phyloP scores from a whole-genome alignment of 2,888 invertebrate species.

The Hemistola chrysoprasaria region DNA sequence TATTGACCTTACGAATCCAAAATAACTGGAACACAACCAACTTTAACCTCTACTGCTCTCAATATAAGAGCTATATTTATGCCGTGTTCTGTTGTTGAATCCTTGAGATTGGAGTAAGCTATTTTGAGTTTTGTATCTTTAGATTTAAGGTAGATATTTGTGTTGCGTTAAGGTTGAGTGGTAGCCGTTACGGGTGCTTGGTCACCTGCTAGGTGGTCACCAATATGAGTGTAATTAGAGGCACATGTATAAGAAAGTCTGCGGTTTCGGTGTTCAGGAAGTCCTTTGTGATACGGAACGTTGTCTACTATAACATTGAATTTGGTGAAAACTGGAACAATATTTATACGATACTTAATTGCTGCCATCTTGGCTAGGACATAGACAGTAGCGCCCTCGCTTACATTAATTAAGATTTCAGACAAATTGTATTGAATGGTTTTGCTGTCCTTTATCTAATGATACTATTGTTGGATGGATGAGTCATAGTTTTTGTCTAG shows the following conservation, averaged over 20 bases:
- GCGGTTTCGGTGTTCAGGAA: slow-evolving; percentile 65
- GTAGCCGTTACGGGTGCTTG: slow-evolving; percentile 63
- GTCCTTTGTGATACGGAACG: slow-evolving; percentile 44
- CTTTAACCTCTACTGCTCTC: slow-evolving; percentile 24
- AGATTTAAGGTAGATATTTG: slow-evolving; percentile 24
- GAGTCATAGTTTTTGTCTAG: too few relatives aligned
- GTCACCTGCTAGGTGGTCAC: slow-evolving; percentile 74
- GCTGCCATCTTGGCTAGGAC: too few relatives aligned
- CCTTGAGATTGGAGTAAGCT: slow-evolving; percentile 41
- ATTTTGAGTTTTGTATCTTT: slow-evolving; percentile 32
- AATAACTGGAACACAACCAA: slow-evolving; percentile 34
- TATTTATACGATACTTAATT: too few relatives aligned
- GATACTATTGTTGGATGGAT: too few relatives aligned
- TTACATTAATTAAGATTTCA: too few relatives aligned
- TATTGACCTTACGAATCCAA: slow-evolving; percentile 68
- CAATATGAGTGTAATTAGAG: slow-evolving; percentile 77
- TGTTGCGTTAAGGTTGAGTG: slow-evolving; percentile 55
- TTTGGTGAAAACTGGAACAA: too few relatives aligned
- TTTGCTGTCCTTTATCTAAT: too few relatives aligned
- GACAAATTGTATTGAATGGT: slow-evolving; percentile 8
- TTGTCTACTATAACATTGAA: too few relatives aligned
- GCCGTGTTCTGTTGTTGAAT: slow-evolving; percentile 44
- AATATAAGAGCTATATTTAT: slow-evolving; percentile 56
- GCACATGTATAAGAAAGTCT: slow-evolving; percentile 59
- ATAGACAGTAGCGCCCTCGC: too few relatives aligned